Base-by-base conservation (phyloP, 2,888 invertebrate genomes). In the Tyria jacobaeae region DNA sequence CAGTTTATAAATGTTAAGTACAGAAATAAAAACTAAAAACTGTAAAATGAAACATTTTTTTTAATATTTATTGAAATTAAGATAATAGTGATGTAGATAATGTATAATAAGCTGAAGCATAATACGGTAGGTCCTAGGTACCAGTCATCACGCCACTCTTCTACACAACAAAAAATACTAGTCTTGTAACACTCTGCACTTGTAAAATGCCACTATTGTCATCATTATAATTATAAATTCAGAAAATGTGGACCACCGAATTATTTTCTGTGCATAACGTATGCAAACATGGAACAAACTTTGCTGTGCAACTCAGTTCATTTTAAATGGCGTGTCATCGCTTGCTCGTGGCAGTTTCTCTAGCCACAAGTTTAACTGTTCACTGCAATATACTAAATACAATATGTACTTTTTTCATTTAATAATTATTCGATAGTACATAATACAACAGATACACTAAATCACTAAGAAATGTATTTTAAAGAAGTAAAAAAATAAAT, bases 281-380 rank as follows among this genome's bases (percentile, higher is more conserved):
- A 21, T 7, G 15, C 27, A 44, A 41, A 44, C 31, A 2, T n/a
- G n/a, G 15, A 2, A 24, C 47, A 35, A 56, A 56, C 35, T 47
- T 48, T 56, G 6, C 48, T 17, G 12, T 17, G 10, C 17, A 27
- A 17, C 27, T 47, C 17, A 17, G 34, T 55, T 55, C 34, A 47
- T 35, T 34, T 34, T 21, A 31, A 21, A n/a, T 35, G 21, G 41
- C n/a, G 47, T 47, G 21, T 56, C 47, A 48, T 47, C 47, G 3
- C 24, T n/a, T 48, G 56, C 44, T 24, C 24, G 15, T 35, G 35
- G 24, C 47, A 48, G 48, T 48, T 48, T 15, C 48, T 4, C 14
- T 15, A 15, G 17, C 25, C 25, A 56, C 31, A 56, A 56, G 47
- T 56, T 56, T 31, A 24, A 25, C 24, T 56, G 34, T 56, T 34